Evolutionary conservation across 1,140 invertebrate genomes (phyloP).

Genomic region (Sycophaga agraensis): DNA sequence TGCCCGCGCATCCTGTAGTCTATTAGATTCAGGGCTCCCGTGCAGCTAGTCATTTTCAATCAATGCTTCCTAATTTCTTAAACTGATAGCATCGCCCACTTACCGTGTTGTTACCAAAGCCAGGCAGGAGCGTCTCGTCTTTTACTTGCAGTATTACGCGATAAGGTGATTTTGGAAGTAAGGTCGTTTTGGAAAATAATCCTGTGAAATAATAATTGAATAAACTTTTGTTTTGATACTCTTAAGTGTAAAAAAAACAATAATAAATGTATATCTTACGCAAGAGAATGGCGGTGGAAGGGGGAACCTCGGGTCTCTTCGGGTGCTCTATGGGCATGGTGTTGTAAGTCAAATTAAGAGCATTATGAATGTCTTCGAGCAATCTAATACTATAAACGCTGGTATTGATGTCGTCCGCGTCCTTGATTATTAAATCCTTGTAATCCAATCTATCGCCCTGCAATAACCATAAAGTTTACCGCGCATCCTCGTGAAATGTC

Average conservation of each 20-base stretch:
- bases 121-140: slow-evolving; percentile 46
- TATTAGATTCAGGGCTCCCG: no score
- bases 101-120: slow-evolving; percentile 47
- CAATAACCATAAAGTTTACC: no score
- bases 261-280: slow-evolving; percentile 38
- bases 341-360: slow-evolving; percentile 44
- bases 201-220: slow-evolving; percentile 32
- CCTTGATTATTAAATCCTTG: slow-evolving; percentile 45
- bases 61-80: not conserved
- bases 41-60: no score
- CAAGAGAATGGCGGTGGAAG: slow-evolving; percentile 45
- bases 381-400: slow-evolving; percentile 47
- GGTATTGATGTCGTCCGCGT: slow-evolving; percentile 42
- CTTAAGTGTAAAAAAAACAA: no score
- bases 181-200: slow-evolving; percentile 45
- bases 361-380: slow-evolving; percentile 43
- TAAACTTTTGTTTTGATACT: no score
- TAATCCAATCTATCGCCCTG: slow-evolving; percentile 47
- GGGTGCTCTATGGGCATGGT: slow-evolving; percentile 43
- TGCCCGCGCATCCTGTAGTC: slow-evolving; percentile 8
- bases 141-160: slow-evolving; percentile 49
- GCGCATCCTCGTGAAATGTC: no score
- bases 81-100: slow-evolving; percentile 23
- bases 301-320: slow-evolving; percentile 30
- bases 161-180: slow-evolving; percentile 54